Percentiles rank a stretch among this genome's conserved stretches.
phyloP scores from a whole-genome alignment of 2,797 vertebrate species.

The Gymnopithys bicolor region DNA sequence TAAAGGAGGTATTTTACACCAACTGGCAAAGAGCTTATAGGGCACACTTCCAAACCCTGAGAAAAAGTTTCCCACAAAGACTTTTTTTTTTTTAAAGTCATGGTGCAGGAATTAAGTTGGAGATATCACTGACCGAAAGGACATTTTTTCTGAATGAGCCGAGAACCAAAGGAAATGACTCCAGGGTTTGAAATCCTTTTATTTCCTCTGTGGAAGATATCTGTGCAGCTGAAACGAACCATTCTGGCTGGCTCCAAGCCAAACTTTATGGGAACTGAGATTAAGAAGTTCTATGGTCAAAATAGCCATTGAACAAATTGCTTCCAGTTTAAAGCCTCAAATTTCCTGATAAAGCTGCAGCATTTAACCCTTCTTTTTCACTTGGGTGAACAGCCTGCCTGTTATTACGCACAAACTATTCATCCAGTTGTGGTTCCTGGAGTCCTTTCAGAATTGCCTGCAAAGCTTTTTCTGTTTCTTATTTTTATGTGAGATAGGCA shows the following conservation, averaged over 20 bases:
- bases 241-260: slow-evolving; percentile 73
- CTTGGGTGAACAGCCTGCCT: neutral
- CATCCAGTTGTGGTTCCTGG: neutral
- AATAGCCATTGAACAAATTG: slow-evolving; percentile 75
- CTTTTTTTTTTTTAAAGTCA: slow-evolving; percentile 72
- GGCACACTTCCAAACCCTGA: slow-evolving; percentile 69
- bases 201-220: slow-evolving; percentile 86
- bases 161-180: slow-evolving; percentile 90
- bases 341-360: slow-evolving; percentile 68
- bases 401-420: slow-evolving; percentile 11
- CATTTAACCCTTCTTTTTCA: slow-evolving; percentile 37
- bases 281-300: slow-evolving; percentile 74
- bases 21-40: slow-evolving; percentile 76
- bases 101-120: slow-evolving; percentile 80
- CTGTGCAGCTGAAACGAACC: slow-evolving; percentile 76
- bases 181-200: slow-evolving; percentile 84
- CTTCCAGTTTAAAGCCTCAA: slow-evolving; percentile 73
- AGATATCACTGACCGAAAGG: slow-evolving; percentile 83
- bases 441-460: slow-evolving; percentile 16
- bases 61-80: slow-evolving; percentile 69
- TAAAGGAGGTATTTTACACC: slow-evolving; percentile 73
- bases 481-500: neutral
- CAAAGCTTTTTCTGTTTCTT: neutral
- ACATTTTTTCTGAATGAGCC: slow-evolving; percentile 82
- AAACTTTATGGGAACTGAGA: slow-evolving; percentile 82